These are phyloP conservation scores for Elymnias hypermnestra DNA, from an alignment of 1,140 invertebrate species.

Conservation along the genomic window DNA sequence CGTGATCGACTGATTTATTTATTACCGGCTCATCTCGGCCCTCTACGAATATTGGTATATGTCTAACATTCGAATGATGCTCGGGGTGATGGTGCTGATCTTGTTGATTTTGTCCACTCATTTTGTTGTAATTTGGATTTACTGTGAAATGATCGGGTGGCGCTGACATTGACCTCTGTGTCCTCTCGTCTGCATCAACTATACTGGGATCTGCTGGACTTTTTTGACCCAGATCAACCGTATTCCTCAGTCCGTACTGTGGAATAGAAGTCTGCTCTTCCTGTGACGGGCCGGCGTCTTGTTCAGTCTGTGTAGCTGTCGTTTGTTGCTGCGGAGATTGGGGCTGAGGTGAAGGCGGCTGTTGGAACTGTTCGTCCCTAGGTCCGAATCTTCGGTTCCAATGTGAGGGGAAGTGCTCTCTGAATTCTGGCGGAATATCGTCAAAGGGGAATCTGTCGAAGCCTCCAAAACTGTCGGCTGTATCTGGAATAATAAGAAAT, in stretches of 20 bases:
- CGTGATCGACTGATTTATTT: conserved; percentile 73
- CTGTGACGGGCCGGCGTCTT: conserved; percentile 36
- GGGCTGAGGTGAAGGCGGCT: conserved; percentile 32
- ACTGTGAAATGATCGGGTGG: conserved; percentile 73
- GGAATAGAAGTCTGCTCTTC: conserved; percentile 66
- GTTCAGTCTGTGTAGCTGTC: conserved; percentile 73
- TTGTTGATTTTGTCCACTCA: conserved; percentile 57
- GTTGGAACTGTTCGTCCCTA: conserved; percentile 43
- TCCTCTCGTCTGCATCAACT: conserved; percentile 76
- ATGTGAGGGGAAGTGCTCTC: conserved; percentile 77
- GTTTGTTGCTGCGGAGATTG: conserved; percentile 52
- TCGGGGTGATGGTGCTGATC: conserved; percentile 36
- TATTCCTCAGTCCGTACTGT: conserved; percentile 85
- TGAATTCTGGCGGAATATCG: conserved; percentile 77
- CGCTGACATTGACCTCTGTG: conserved; percentile 83
- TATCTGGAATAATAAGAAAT: conserved; percentile 65
- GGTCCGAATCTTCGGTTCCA: conserved; percentile 67
- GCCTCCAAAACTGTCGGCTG: conserved; percentile 60
- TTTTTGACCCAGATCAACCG: conserved; percentile 85
- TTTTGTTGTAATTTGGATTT: conserved; percentile 54
- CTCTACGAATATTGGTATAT: conserved; percentile 93
- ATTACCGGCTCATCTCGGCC: conserved; percentile 86
- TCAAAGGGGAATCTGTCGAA: conserved; percentile 78
- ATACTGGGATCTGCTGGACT: conserved; percentile 75
- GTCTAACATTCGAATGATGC: conserved; percentile 77